Base-by-base conservation (phyloP, 2,113 vertebrate species). In the Crotalus tigris region DNA sequence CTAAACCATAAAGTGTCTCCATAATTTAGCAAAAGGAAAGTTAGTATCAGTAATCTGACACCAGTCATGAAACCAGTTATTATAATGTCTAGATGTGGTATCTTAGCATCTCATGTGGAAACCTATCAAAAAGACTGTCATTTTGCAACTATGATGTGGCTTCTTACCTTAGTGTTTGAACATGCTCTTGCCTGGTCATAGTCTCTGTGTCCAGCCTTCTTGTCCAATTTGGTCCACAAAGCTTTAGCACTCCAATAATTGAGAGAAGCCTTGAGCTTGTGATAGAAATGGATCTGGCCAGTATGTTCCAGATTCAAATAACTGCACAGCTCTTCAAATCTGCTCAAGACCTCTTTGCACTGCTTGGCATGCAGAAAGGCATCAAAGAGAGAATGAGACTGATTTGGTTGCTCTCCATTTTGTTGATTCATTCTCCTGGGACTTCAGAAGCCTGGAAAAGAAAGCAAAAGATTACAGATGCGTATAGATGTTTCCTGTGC, bases 181-280 rank as follows among this genome's bases (percentile, higher is more conserved):
- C 99, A 99, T 88, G 97, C 98, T 86, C 95, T 98, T 75, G 98
- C 98, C 95, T 99, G 98, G 91, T 98, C 97, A 15, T 99, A 99
- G 88, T 98, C 98, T 0, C 92, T 92, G 94, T 99, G 98, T 9
- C 97, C 94, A 0, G 98, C 98, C 91, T 99, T 97, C 95, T 99
- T 99, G 97, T 99, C 99, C 94, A 99, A 97, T 93, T 99, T 99
- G 85, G 95, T 96, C 99, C 98, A 99, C 69, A 99, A 94, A 0
- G 98, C 98, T 96, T 99, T 99, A 96, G 99, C 99, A 46, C 98
- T 99, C 99, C 99, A 99, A 97, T 98, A 99, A 96, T 99, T 99
- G 92, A 99, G 98, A 55, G 96, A 96, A 61, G 98, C 97, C 95
- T 99, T 99, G 89, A 99, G 96, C 93, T 97, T 98, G 0, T 95